phyloP scores from a whole-genome alignment of 2,888 invertebrate species.

The Cheiracanthium punctorium region DNA sequence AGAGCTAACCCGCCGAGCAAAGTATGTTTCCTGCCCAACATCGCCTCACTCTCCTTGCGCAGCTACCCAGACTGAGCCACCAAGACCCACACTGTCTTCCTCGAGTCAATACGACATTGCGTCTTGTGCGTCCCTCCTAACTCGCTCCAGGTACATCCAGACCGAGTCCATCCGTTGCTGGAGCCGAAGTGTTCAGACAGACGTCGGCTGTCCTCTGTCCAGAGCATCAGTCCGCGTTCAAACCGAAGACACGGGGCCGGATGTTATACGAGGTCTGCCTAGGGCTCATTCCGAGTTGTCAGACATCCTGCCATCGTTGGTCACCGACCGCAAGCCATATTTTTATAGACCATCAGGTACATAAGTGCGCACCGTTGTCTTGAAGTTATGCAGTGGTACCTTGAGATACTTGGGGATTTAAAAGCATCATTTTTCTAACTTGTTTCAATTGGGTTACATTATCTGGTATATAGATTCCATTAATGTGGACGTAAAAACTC shows the following conservation, averaged over 20 bases:
- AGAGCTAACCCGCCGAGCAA: constrained; percentile 79
- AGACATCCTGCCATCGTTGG: constrained; percentile 46
- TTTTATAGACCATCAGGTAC: constrained; percentile 59
- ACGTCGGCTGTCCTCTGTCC: constrained; percentile 39
- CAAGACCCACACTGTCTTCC: constrained; percentile 42
- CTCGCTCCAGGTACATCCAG: constrained; percentile 43
- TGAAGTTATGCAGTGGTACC: constrained; percentile 25
- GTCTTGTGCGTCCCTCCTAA: constrained; percentile 35
- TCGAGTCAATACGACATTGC: constrained; percentile 61
- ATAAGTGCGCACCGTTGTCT: constrained; percentile 44
- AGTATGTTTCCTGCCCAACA: constrained; percentile 73
- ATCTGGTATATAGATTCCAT: no score
- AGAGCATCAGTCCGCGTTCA: constrained; percentile 49
- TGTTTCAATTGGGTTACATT: no score
- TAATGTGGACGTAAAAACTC: no score
- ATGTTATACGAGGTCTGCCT: constrained; percentile 53
- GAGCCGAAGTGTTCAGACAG: constrained; percentile 53
- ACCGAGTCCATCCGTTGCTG: constrained; percentile 54
- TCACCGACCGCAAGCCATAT: constrained; percentile 45
- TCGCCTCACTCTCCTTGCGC: constrained; percentile 56
- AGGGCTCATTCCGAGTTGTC: constrained; percentile 41
- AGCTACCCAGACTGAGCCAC: constrained; percentile 57
- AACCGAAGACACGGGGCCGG: constrained; percentile 59
- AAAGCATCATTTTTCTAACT: no score
- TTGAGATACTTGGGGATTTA: no score